These are phyloP conservation scores for Trachops cirrhosus DNA, from an alignment of 2,797 vertebrate genomes.

Conservation along the genomic window DNA sequence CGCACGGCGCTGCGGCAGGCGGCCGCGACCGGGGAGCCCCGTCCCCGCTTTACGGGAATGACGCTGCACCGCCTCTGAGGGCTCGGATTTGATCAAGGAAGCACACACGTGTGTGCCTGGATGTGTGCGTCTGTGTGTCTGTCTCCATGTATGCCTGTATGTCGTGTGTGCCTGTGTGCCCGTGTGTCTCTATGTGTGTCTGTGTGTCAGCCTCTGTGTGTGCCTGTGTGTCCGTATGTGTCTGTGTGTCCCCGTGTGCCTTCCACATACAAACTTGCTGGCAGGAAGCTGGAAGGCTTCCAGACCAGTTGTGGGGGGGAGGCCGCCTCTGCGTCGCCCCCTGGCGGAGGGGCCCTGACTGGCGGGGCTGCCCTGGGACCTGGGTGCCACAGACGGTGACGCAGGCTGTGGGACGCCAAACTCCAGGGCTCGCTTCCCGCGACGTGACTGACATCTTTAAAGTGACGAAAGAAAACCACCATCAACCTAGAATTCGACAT, in stretches of 20 bases:
- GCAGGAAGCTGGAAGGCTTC: neutral
- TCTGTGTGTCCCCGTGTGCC: neutral
- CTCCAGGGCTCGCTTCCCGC: constrained; percentile 2
- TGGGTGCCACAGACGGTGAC: neutral
- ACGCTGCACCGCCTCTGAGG: neutral
- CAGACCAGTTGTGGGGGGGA: neutral
- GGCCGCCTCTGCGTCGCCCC: neutral
- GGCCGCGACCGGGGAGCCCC: neutral
- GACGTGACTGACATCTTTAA: constrained; percentile 22
- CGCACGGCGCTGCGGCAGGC: neutral
- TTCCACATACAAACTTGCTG: neutral
- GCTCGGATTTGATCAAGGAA: neutral
- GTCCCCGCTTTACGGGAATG: neutral
- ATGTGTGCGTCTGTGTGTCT: neutral
- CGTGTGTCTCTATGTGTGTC: neutral
- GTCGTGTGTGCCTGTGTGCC: neutral
- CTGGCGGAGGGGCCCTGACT: neutral
- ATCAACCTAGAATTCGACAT: constrained; percentile 26
- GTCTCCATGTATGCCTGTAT: neutral
- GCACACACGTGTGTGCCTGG: fast-evolving
- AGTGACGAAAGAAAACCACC: constrained; percentile 37
- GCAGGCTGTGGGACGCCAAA: constrained; percentile 9
- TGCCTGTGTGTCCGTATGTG: neutral
- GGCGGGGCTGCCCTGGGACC: neutral
- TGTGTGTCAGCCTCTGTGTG: neutral